Evolutionary conservation across 2,113 vertebrate genomes (phyloP), one percentile per base, ranked within the genome.

Genomic region (Sula dactylatra): DNA sequence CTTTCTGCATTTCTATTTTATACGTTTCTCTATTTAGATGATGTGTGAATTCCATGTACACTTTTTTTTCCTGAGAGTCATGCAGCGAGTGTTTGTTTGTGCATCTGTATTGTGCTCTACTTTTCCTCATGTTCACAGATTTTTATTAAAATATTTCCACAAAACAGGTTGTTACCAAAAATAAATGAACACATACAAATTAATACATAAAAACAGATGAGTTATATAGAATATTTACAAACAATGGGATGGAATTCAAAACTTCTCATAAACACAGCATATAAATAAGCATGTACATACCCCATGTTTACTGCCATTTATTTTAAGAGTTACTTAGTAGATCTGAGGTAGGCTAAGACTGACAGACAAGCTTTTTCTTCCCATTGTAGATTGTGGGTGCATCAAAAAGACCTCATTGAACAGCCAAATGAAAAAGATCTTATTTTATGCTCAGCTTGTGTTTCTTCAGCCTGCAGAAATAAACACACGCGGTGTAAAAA

Each of bases 111-210:
- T 97, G 88, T 95, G 94, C 93, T 95, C 88, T 93, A 79, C 94
- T 97, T 96, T 93, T 95, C 97, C 91, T 97, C 96, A 97, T 98
- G 96, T 97, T 98, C 96, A 98, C 97, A 97, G 97, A 95, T 98
- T 98, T 97, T 97, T 98, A 98, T 98, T 97, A 98, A 97, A 97
- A 97, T 97, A 95, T 97, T 97, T 96, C 94, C 92, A 93, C 94
- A 89, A 97, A 97, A 96, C 97, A 97, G 96, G 96, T 97, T 97
- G 96, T 61, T 97, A 97, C 97, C 94, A 96, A 94, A 97, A 97
- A 97, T 96, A 97, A 96, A 97, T 93, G 96, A 97, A 96, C 95
- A 93, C 96, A 97, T 97, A 97, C 94, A 94, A 97, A 98, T 98
- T 97, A 97, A 97, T 97, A 97, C 96, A 98, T 95, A 95, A 97